A percentile compares a stretch with the other conserved stretches of the same genome.
Conservation (phyloP, 2,888 invertebrate genomes). For the Lobophora halterata region DNA sequence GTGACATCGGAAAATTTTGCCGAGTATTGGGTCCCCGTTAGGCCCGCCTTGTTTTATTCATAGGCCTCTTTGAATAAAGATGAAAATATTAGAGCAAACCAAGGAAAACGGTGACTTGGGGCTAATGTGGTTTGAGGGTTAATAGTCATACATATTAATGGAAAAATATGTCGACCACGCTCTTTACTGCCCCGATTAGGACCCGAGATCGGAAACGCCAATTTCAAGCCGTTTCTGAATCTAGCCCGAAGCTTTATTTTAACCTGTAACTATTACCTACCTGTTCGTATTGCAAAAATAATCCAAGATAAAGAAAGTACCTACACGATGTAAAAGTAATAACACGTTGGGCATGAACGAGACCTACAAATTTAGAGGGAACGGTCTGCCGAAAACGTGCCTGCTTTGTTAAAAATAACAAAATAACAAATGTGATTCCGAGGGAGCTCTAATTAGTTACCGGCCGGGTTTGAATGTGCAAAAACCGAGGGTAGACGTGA, state of each 20-base stretch:
- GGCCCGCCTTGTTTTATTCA: slow-evolving; percentile 72
- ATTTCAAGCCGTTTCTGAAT: slow-evolving; percentile 1
- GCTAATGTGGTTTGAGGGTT: slow-evolving; percentile 66
- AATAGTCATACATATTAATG: slow-evolving; percentile 75
- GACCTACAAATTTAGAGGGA: slow-evolving; percentile 39
- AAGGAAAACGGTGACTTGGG: slow-evolving; percentile 57
- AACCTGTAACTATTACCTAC: too few species aligned
- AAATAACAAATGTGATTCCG: slow-evolving; percentile 47
- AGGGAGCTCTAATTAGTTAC: slow-evolving; percentile 48
- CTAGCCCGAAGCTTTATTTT: too few species aligned
- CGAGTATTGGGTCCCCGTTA: slow-evolving; percentile 51
- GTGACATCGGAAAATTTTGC: slow-evolving; percentile 51
- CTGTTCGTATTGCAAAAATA: too few species aligned
- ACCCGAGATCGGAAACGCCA: slow-evolving; percentile 9
- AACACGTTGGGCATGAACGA: slow-evolving; percentile 33
- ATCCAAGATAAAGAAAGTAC: neutral
- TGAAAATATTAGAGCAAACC: slow-evolving; percentile 74
- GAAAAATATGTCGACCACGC: slow-evolving; percentile 50
- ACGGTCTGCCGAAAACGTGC: slow-evolving; percentile 42
- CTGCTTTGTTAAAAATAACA: slow-evolving; percentile 47
- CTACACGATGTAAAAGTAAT: slow-evolving; percentile 23
- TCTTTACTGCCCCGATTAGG: slow-evolving; percentile 23
- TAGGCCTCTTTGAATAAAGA: slow-evolving; percentile 76
- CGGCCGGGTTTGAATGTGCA: too few species aligned
- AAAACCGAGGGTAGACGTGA: too few species aligned